Percentiles rank a stretch among this genome's conserved stretches.
phyloP scores from a whole-genome alignment of 2,888 invertebrate genomes.

The Drosophila kuntzei region DNA sequence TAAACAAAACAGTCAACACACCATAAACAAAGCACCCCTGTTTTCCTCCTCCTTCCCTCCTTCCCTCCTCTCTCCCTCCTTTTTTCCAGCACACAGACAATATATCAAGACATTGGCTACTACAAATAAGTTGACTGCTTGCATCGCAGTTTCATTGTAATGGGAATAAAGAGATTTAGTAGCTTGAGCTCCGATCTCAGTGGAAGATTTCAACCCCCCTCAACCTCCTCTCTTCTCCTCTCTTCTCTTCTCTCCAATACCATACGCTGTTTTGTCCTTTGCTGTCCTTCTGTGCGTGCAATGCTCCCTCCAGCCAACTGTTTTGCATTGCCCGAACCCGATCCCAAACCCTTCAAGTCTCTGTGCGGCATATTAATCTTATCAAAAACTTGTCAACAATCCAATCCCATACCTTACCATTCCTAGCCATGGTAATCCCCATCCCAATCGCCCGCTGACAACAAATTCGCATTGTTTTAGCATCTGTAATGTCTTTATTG shows the following conservation, averaged over 20 bases:
- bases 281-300: constrained; percentile 76
- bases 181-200: constrained; percentile 48
- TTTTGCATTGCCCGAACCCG: constrained; percentile 62
- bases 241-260: constrained; percentile 1
- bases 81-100: constrained; percentile 57
- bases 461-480: constrained; percentile 70
- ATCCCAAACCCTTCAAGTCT: constrained; percentile 29
- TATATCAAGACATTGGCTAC: constrained; percentile 76
- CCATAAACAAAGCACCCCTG: not conserved
- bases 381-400: constrained; percentile 80
- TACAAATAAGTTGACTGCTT: constrained; percentile 71
- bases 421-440: constrained; percentile 1
- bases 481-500: constrained; percentile 58
- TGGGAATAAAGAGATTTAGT: constrained; percentile 79
- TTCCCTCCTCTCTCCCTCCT: not conserved
- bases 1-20: constrained; percentile 60
- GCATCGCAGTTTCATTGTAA: constrained; percentile 52
- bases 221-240: constrained; percentile 12
- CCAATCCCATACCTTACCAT: constrained; percentile 45
- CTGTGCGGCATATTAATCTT: constrained; percentile 77
- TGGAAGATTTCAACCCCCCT: constrained; percentile 36
- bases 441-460: constrained; percentile 59
- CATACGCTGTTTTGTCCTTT: constrained; percentile 16
- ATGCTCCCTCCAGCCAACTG: constrained; percentile 63
- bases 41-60: not conserved